phyloP scores from a whole-genome alignment of 2,888 invertebrate species.

The Adela reaumurella region DNA sequence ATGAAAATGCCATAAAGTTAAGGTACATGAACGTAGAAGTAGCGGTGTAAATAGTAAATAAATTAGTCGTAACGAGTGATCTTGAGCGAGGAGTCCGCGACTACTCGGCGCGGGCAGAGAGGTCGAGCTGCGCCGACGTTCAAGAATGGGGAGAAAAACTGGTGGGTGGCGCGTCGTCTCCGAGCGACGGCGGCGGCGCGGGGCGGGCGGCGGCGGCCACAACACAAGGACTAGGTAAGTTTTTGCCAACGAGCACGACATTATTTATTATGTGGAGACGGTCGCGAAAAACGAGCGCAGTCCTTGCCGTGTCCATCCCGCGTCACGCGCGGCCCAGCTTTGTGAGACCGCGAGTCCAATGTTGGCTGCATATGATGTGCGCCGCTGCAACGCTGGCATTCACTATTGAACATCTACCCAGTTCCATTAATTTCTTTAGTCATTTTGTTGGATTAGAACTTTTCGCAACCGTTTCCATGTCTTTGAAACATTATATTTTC shows the following conservation, averaged over 20 bases:
- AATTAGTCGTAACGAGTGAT: slow-evolving; percentile 32
- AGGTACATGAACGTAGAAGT: slow-evolving; percentile 45
- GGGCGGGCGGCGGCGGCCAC: slow-evolving; percentile 47
- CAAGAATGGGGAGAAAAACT: slow-evolving; percentile 49
- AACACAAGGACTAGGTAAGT: slow-evolving; percentile 53
- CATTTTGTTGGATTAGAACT: too few relatives aligned
- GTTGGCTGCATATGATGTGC: too few relatives aligned
- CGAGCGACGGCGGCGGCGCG: slow-evolving; percentile 16
- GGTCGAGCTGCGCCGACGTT: slow-evolving; percentile 26
- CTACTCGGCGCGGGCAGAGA: background rate
- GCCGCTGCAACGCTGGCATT: too few relatives aligned
- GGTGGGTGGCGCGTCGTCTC: slow-evolving; percentile 14
- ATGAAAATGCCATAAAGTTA: slow-evolving; percentile 58
- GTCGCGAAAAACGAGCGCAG: slow-evolving; percentile 41
- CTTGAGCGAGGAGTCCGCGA: background rate
- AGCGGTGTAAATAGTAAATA: slow-evolving; percentile 50
- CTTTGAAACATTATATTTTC: too few relatives aligned
- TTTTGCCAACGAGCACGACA: slow-evolving; percentile 54
- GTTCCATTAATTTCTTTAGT: too few relatives aligned
- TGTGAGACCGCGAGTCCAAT: too few relatives aligned
- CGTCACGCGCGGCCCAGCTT: slow-evolving; percentile 35
- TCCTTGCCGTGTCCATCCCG: slow-evolving; percentile 24
- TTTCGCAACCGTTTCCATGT: too few relatives aligned
- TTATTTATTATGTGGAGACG: slow-evolving; percentile 56
- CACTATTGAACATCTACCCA: too few relatives aligned